A percentile compares a stretch with the other conserved stretches of the same genome.
Evolutionary conservation across 2,888 invertebrate genomes (phyloP).

Genomic region (Phalera bucephala): DNA sequence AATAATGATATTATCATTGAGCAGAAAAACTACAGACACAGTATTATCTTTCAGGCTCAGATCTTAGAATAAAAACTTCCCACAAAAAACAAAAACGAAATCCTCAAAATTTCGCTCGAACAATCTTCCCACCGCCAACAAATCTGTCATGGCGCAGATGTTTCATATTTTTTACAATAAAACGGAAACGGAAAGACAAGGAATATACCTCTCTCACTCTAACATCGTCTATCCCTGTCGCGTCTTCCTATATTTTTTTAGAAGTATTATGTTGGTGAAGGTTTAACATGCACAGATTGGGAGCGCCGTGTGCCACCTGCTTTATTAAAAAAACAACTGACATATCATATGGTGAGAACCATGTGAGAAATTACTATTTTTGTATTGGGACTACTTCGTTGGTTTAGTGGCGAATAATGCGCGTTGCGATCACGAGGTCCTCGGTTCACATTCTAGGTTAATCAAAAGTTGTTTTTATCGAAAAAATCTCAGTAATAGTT

Average conservation of each 20-base stretch:
- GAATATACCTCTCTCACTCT: conserved; percentile 44
- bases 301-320: conserved; percentile 62
- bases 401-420: no score
- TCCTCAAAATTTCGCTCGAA: conserved; percentile 30
- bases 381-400: no score
- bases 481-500: no score
- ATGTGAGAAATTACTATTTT: conserved; percentile 12
- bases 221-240: conserved; percentile 43
- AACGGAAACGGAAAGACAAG: conserved; percentile 79
- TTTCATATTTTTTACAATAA: conserved; percentile 66
- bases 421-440: no score
- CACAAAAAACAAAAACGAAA: no score
- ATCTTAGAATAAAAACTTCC: no score
- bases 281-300: conserved; percentile 73
- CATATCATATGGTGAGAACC: conserved; percentile 60
- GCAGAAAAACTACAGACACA: no score
- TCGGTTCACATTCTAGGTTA: no score
- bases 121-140: conserved; percentile 56
- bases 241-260: conserved; percentile 59
- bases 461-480: no score
- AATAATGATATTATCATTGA: no score
- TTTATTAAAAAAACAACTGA: conserved; percentile 62
- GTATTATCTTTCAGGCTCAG: no score
- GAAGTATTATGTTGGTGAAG: conserved; percentile 55
- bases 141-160: conserved; percentile 64